Evolutionary conservation across 1,140 invertebrate genomes (phyloP).

Genomic region (Aphis gossypii): DNA sequence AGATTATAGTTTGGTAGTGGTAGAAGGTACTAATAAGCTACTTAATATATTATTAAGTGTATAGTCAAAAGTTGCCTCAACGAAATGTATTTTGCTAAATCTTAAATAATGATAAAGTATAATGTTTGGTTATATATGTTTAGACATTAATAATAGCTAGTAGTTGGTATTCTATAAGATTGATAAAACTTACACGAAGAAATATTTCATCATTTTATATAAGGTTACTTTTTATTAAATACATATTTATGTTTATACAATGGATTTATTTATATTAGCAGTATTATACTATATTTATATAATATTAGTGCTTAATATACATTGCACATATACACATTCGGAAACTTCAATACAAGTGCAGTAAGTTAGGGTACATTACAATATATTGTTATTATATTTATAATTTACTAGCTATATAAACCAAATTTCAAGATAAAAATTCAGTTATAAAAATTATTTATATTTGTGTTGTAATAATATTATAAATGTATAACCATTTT

Average conservation of each 20-base stretch:
- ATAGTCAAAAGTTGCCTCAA: not conserved
- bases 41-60: not conserved
- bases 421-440: too few relatives aligned
- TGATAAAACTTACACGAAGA: not conserved
- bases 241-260: too few relatives aligned
- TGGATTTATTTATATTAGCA: not conserved
- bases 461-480: too few relatives aligned
- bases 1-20: not conserved
- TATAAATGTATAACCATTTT: too few relatives aligned
- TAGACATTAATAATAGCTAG: not conserved
- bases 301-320: not conserved
- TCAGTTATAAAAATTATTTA: too few relatives aligned
- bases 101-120: not conserved
- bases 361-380: not conserved
- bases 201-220: not conserved
- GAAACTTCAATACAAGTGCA: not conserved
- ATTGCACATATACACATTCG: not conserved
- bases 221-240: not conserved
- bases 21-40: not conserved
- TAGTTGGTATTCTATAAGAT: not conserved
- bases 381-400: too few relatives aligned
- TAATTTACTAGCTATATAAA: too few relatives aligned
- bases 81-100: not conserved
- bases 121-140: not conserved
- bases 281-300: not conserved